phyloP scores from a whole-genome alignment of 2,797 vertebrate species.

The Sardinella longiceps region DNA sequence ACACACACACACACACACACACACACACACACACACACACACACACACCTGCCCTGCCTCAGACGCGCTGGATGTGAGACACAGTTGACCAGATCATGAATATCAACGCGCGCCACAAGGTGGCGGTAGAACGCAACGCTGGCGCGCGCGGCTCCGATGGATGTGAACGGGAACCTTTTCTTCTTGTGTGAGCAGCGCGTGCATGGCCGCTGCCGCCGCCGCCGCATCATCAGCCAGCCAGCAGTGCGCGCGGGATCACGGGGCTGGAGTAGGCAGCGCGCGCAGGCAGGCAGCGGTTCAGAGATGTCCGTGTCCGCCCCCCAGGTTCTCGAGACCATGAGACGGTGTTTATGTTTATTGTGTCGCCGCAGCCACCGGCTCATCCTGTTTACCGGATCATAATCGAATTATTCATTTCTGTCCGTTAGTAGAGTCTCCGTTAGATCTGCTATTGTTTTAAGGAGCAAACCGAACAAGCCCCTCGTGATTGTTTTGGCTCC shows the following conservation, averaged over 20 bases:
- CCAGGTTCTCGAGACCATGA: slow-evolving; percentile 48
- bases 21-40: no score
- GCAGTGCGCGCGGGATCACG: slow-evolving; percentile 68
- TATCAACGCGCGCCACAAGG: slow-evolving; percentile 61
- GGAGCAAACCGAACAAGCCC: slow-evolving; percentile 64
- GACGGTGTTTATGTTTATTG: slow-evolving; percentile 47
- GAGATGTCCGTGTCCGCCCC: slow-evolving; percentile 73
- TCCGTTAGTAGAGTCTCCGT: slow-evolving; percentile 64
- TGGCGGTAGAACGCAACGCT: slow-evolving; percentile 66
- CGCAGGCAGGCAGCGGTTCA: slow-evolving; percentile 61
- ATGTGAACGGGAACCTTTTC: slow-evolving; percentile 81
- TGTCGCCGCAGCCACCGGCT: slow-evolving; percentile 48
- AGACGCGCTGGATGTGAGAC: no score
- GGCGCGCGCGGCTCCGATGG: slow-evolving; percentile 58
- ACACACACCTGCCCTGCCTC: no score
- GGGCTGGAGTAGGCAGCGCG: slow-evolving; percentile 54
- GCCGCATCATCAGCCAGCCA: slow-evolving; percentile 46
- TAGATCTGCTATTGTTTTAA: slow-evolving; percentile 43
- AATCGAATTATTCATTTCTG: slow-evolving; percentile 51
- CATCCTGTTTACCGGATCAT: slow-evolving; percentile 56
- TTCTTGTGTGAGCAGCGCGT: slow-evolving; percentile 75
- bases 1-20: no score
- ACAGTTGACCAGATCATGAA: no score
- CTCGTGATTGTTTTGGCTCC: slow-evolving; percentile 71
- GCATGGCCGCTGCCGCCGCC: no score